Percentiles rank a stretch among this genome's conserved stretches.
Evolutionary conservation across 2,888 invertebrate species (phyloP).

Genomic region (Molorchus minor): DNA sequence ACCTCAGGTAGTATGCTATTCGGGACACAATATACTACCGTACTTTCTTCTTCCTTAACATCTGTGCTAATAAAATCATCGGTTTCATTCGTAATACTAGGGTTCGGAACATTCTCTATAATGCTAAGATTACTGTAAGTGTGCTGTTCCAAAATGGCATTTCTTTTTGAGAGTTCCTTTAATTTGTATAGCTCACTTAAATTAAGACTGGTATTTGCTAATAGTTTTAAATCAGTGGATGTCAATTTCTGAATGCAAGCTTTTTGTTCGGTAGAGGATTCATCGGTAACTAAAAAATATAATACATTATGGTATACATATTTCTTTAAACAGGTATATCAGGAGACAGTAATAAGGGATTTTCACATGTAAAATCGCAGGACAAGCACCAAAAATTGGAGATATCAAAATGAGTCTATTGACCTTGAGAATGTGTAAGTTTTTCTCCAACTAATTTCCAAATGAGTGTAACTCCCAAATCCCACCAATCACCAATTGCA

Average conservation of each 20-base stretch:
- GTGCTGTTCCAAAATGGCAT: slow-evolving; percentile 48
- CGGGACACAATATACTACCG: slow-evolving; percentile 25
- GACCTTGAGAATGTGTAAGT: too few relatives aligned
- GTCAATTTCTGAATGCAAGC: slow-evolving; percentile 74
- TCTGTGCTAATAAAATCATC: slow-evolving; percentile 31
- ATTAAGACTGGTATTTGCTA: slow-evolving; percentile 67
- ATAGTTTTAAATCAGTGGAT: slow-evolving; percentile 72
- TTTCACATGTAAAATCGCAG: too few relatives aligned
- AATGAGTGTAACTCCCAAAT: too few relatives aligned
- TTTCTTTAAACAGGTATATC: too few relatives aligned
- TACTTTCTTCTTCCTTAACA: slow-evolving; percentile 14
- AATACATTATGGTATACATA: slow-evolving; percentile 21
- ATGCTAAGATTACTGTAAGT: slow-evolving; percentile 56
- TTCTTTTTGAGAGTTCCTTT: slow-evolving; percentile 54
- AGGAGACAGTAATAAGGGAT: too few relatives aligned
- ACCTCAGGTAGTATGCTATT: slow-evolving; percentile 1
- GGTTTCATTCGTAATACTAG: slow-evolving; percentile 12
- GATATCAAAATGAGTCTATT: too few relatives aligned
- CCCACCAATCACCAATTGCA: too few relatives aligned
- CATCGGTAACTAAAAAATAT: slow-evolving; percentile 68
- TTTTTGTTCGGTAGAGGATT: slow-evolving; percentile 71
- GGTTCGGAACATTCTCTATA: slow-evolving; percentile 37
- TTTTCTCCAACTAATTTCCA: too few relatives aligned
- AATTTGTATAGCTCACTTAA: slow-evolving; percentile 70
- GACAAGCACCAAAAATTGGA: too few relatives aligned